Evolutionary conservation across 1,140 invertebrate species (phyloP), one percentile per base, ranked within the genome.

Genomic region (Trichonephila clavata): DNA sequence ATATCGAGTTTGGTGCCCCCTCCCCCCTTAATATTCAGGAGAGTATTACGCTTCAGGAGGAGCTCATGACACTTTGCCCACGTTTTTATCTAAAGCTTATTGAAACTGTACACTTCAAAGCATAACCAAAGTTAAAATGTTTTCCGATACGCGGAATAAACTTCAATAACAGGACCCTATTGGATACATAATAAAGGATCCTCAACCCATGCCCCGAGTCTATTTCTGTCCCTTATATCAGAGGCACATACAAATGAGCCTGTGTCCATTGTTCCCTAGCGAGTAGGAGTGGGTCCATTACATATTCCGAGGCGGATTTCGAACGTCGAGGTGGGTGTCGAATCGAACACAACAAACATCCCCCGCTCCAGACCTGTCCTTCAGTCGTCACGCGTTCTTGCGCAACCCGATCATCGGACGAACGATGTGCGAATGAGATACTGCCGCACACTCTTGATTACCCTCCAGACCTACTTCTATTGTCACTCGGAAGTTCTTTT

Each of bases 161-260:
- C 6, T 27, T 0, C n/a, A 24, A 21, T 3, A 68, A 68, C n/a
- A 27, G n/a, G n/a, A 68, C 24, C 10, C 10, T 68, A 13, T 24
- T 68, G 71, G 18, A 39, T 16, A 27, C 27, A 39, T 39, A 14
- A 39, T 39, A 16, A 18, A 39, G 71, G 20, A 14, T 16, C 27
- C 18, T 6, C 27, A 18, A 16, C 27, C 27, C 27, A 39, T 77
- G 27, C 18, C 2, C 71, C 27, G 27, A 18, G 61, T 77, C 71
- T 77, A 77, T 77, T 77, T 32, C 71, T 77, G 71, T 16, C 24
- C 71, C 71, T 77, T 77, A 77, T 77, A 39, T 77, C 71, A 77
- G 18, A 21, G 14, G 71, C 27, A 32, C 71, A 77, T 77, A 39
- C 27, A 32, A 77, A 77, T 39, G 27, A 39, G 13, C 14, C 24